phyloP scores from a whole-genome alignment of 1,140 invertebrate species.

The Leguminivora glycinivorella region DNA sequence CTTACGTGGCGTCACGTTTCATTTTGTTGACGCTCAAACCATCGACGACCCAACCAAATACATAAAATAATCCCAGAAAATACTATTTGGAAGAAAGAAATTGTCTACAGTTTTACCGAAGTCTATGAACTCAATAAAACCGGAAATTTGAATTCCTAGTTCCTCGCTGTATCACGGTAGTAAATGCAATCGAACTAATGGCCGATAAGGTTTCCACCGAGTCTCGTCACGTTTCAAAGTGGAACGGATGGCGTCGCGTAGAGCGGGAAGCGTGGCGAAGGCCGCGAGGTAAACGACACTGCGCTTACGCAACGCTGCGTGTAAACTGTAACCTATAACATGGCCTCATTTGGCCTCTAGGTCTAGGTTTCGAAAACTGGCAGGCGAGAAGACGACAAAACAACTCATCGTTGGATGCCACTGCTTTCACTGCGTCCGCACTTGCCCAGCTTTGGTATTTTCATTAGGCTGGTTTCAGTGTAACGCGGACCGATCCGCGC shows the following conservation, averaged over 20 bases:
- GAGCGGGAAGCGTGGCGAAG: conserved; percentile 62
- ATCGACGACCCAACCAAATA: no score
- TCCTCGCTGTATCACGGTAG: neutral
- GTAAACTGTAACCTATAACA: conserved; percentile 16
- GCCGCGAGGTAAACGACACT: conserved; percentile 72
- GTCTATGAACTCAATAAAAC: neutral
- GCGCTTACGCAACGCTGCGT: conserved; percentile 57
- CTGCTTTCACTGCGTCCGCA: no score
- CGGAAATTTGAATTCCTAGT: neutral
- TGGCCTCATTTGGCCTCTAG: conserved; percentile 3
- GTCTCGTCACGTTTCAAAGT: conserved; percentile 31
- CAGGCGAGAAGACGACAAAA: no score
- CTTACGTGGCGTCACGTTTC: no score
- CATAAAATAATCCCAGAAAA: no score
- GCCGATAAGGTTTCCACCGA: conserved; percentile 30
- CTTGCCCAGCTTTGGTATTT: no score
- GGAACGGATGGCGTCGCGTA: conserved; percentile 38
- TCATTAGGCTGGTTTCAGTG: no score
- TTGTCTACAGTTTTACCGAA: neutral
- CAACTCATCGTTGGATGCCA: no score
- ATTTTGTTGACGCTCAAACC: no score
- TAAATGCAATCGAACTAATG: conserved; percentile 5
- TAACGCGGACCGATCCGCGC: no score
- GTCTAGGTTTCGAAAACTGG: conserved; percentile 8
- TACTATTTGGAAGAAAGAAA: no score